Conservation (phyloP, 2,797 vertebrate genomes). For the Vultur gryphus region DNA sequence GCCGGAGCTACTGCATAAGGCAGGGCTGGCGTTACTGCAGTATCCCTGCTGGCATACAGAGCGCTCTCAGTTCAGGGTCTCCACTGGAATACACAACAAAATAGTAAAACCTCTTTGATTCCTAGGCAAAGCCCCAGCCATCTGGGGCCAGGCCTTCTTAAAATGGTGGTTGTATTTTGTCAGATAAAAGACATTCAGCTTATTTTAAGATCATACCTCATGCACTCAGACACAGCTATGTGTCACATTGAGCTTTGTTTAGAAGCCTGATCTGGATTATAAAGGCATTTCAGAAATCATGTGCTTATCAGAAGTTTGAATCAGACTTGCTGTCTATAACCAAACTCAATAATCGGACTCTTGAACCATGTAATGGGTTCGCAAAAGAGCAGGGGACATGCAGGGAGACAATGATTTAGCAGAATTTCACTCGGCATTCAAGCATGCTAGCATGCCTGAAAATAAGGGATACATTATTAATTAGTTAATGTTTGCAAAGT, state of each 20-base stretch:
- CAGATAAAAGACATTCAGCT: background rate
- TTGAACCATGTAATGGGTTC: constrained; percentile 21
- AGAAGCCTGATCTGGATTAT: constrained; percentile 19
- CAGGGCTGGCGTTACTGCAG: background rate
- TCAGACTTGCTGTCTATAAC: constrained; percentile 26
- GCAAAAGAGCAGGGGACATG: background rate
- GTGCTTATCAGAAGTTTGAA: constrained; percentile 48
- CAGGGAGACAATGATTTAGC: constrained; percentile 52
- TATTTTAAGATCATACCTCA: constrained; percentile 43
- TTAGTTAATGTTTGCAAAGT: constrained; percentile 63
- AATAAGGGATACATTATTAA: constrained; percentile 67
- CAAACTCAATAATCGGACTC: background rate
- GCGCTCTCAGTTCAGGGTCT: background rate
- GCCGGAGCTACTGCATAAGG: background rate
- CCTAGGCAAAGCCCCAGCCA: background rate
- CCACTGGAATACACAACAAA: background rate
- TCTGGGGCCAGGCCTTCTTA: background rate
- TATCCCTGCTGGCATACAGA: background rate
- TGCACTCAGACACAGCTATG: background rate
- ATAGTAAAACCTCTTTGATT: background rate
- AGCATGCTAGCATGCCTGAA: constrained; percentile 51
- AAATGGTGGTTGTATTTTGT: background rate
- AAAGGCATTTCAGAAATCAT: background rate
- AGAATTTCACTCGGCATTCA: constrained; percentile 50
- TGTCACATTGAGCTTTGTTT: constrained; percentile 37